A percentile compares a stretch with the other conserved stretches of the same genome.
phyloP scores from a whole-genome alignment of 2,888 invertebrate species.

The Oligia latruncula region DNA sequence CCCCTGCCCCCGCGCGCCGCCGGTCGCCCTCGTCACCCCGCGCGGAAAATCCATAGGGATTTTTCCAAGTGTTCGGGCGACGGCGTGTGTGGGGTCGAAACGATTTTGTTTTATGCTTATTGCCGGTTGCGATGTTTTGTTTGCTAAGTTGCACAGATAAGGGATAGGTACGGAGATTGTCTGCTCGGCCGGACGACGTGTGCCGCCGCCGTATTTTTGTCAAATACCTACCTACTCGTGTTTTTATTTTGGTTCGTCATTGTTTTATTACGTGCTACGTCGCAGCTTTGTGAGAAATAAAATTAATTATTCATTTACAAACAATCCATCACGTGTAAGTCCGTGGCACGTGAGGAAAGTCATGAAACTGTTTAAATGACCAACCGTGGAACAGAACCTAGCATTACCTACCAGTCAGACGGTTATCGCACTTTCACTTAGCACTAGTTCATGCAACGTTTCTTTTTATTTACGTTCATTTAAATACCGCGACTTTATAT shows the following conservation, averaged over 20 bases:
- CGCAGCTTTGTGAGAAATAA: conserved; percentile 57
- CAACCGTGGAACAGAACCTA: conserved; percentile 59
- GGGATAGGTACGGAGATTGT: conserved; percentile 83
- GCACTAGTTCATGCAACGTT: conserved; percentile 70
- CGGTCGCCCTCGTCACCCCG: conserved; percentile 75
- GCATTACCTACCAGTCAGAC: conserved; percentile 61
- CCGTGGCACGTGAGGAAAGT: conserved; percentile 69
- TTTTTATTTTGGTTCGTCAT: conserved; percentile 63
- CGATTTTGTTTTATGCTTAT: conserved; percentile 90
- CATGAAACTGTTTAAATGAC: conserved; percentile 68
- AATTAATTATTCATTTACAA: conserved; percentile 69
- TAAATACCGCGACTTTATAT: conserved; percentile 61
- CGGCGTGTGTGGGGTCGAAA: conserved; percentile 89
- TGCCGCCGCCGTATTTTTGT: conserved; percentile 68
- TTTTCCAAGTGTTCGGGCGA: conserved; percentile 90
- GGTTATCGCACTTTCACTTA: conserved; percentile 75
- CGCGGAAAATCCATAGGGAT: conserved; percentile 90
- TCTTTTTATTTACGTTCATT: conserved; percentile 65
- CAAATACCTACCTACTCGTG: conserved; percentile 62
- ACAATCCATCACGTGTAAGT: conserved; percentile 66
- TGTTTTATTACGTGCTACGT: conserved; percentile 65
- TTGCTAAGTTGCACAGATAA: conserved; percentile 89
- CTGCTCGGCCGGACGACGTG: conserved; percentile 78
- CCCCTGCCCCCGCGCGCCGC: conserved; percentile 74
- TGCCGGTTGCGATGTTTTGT: conserved; percentile 89